Percentiles rank a stretch among this genome's conserved stretches.
phyloP scores from a whole-genome alignment of 2,888 invertebrate genomes.

The Macrosoma leucophasiata region DNA sequence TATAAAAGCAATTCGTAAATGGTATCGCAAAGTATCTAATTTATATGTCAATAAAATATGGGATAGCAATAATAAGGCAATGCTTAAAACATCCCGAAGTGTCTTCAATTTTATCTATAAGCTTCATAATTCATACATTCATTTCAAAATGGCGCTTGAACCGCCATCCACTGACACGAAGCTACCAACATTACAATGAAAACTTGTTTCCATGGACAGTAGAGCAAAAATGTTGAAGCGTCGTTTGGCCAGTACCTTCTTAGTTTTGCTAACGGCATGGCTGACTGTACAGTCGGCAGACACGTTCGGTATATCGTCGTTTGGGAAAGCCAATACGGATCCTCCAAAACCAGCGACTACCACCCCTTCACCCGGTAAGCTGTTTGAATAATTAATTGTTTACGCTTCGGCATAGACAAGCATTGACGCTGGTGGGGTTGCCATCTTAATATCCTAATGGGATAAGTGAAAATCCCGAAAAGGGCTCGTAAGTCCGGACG shows the following conservation, averaged over 20 bases:
- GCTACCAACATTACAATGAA: conserved; percentile 3
- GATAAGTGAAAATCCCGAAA: too few relatives aligned
- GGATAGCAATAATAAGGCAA: too few relatives aligned
- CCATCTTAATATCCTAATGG: too few relatives aligned
- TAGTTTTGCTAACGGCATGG: conserved; percentile 37
- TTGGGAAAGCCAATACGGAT: conserved; percentile 63
- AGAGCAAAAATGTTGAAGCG: conserved; percentile 11
- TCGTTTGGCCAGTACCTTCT: conserved; percentile 25
- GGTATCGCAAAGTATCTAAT: too few relatives aligned
- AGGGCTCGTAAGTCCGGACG: too few relatives aligned
- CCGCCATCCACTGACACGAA: conserved; percentile 14
- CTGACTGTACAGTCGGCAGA: conserved; percentile 29
- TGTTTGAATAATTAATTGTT: too few relatives aligned
- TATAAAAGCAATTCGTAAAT: too few relatives aligned
- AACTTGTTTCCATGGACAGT: background rate
- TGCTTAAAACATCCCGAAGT: too few relatives aligned
- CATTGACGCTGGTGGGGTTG: too few relatives aligned
- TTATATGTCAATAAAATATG: too few relatives aligned
- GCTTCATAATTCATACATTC: conserved; percentile 17
- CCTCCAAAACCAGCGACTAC: conserved; percentile 55
- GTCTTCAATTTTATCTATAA: conserved; percentile 21
- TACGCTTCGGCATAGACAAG: too few relatives aligned
- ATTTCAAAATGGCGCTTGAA: conserved; percentile 21
- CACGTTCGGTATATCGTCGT: conserved; percentile 59
- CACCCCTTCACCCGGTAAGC: conserved; percentile 61